Conservation (phyloP, 2,888 invertebrate species). For the Hybos culiciformis region DNA sequence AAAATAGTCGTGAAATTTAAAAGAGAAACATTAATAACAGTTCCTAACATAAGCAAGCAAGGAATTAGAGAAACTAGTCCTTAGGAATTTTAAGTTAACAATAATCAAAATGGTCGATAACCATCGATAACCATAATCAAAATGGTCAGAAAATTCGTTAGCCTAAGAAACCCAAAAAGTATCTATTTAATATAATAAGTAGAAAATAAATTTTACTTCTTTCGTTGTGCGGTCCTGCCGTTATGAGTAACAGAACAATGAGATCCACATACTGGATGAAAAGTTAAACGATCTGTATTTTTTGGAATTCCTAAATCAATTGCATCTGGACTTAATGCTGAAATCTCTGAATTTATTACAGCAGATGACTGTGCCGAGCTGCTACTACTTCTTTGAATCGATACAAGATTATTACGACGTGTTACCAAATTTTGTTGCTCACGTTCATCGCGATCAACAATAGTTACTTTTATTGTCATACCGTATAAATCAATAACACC, state of each 20-base stretch:
- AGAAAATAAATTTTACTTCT: constrained; percentile 55
- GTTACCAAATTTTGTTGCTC: constrained; percentile 63
- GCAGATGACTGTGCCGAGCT: constrained; percentile 19
- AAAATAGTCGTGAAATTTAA: no score
- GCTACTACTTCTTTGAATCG: constrained; percentile 13
- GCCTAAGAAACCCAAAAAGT: background rate
- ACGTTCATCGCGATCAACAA: constrained; percentile 69
- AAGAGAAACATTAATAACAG: no score
- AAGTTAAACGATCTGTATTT: constrained; percentile 61
- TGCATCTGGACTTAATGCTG: constrained; percentile 36
- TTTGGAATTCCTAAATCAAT: constrained; percentile 22
- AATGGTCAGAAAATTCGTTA: no score
- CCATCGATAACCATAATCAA: no score
- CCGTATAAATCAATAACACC: constrained; percentile 92
- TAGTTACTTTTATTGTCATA: constrained; percentile 82
- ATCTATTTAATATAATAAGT: constrained; percentile 3
- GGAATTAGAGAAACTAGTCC: no score
- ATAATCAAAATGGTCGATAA: no score
- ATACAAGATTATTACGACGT: constrained; percentile 45
- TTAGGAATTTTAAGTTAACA: no score
- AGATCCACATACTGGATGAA: constrained; percentile 83
- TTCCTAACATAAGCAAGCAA: no score
- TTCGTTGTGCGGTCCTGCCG: constrained; percentile 80
- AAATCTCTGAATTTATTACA: constrained; percentile 21
- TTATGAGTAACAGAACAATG: constrained; percentile 86